Conservation (phyloP, 1,140 invertebrate genomes). For the Yoshiicerus persimilis region DNA sequence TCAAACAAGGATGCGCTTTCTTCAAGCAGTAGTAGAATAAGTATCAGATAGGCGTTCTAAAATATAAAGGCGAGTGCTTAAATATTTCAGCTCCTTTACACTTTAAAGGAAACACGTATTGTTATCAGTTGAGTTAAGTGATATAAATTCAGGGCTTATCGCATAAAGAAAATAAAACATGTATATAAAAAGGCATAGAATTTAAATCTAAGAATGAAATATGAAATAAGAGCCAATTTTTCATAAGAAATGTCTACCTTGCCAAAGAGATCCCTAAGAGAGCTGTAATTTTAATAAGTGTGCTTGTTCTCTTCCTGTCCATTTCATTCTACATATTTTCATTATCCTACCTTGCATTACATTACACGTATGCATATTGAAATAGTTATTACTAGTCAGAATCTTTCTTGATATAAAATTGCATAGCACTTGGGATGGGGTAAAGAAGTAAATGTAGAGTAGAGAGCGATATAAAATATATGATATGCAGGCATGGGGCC, state of each 20-base stretch:
- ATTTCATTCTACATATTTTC: not conserved
- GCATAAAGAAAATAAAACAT: not conserved
- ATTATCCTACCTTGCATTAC: not conserved
- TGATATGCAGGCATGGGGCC: conserved; percentile 22
- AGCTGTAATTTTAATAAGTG: conserved; percentile 14
- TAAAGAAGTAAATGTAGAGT: not conserved
- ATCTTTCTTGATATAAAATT: not conserved
- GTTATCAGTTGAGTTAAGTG: not conserved
- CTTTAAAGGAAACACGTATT: not conserved
- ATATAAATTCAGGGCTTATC: conserved; percentile 33
- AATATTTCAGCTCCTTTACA: not conserved
- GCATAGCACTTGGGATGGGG: not conserved
- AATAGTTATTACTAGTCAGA: not conserved
- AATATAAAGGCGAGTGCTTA: too few relatives aligned
- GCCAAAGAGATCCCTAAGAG: not conserved
- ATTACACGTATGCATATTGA: not conserved
- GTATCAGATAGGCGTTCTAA: too few relatives aligned
- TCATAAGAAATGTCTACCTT: conserved; percentile 27
- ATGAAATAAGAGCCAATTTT: conserved; percentile 42
- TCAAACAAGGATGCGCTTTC: too few relatives aligned
- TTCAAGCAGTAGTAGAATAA: too few relatives aligned
- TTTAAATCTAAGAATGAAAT: not conserved
- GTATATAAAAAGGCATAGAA: not conserved
- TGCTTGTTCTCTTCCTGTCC: not conserved
- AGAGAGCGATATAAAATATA: not conserved